These are phyloP conservation scores for Nothobranchius kuhntae DNA, from an alignment of 2,113 vertebrate genomes.

Conservation along the genomic window DNA sequence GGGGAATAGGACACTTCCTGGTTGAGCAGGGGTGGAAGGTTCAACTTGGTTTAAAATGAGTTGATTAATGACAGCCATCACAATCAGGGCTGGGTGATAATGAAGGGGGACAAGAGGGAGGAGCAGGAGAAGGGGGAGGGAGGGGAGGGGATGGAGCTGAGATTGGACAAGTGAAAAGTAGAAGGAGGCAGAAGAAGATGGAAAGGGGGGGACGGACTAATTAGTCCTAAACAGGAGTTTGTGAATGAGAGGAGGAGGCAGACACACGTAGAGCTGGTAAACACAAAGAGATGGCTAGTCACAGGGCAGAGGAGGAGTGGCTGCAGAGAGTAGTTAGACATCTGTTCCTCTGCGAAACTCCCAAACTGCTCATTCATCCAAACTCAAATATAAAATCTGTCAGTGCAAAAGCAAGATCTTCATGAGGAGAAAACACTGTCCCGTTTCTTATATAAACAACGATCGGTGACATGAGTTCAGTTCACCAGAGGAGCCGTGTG, in stretches of 20 bases:
- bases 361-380: constrained; percentile 25
- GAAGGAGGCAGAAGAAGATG: constrained; percentile 21
- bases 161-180: constrained; percentile 56
- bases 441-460: background rate
- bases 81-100: constrained; percentile 68
- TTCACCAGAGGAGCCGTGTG: background rate
- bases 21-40: constrained; percentile 63
- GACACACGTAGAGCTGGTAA: constrained; percentile 74
- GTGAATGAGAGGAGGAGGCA: constrained; percentile 70
- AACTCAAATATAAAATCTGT: background rate
- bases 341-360: constrained; percentile 74
- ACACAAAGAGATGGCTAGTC: constrained; percentile 54
- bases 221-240: constrained; percentile 63
- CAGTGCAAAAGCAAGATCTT: too few relatives aligned
- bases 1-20: constrained; percentile 77
- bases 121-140: background rate
- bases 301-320: constrained; percentile 38
- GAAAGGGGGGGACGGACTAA: constrained; percentile 42
- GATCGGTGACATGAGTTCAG: background rate
- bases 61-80: constrained; percentile 79
- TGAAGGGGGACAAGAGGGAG: constrained; percentile 66
- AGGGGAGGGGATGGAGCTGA: constrained; percentile 17
- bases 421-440: background rate
- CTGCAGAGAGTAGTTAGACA: constrained; percentile 68
- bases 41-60: constrained; percentile 58